Base-by-base conservation (phyloP, 2,888 invertebrate species). In the Emmelina monodactyla region DNA sequence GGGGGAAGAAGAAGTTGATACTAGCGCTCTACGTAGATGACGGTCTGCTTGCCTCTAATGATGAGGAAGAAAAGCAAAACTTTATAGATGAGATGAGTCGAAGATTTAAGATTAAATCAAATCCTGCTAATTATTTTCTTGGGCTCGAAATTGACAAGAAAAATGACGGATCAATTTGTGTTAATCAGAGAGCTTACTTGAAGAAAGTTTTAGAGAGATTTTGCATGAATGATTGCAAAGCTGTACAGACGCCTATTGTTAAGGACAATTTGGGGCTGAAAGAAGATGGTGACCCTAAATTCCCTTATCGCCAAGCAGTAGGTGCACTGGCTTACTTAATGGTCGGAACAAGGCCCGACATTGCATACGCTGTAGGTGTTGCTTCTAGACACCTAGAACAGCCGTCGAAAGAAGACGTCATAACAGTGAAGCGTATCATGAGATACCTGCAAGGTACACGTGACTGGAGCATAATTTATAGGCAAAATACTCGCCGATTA, bases 1-100 rank as follows among this genome's bases (percentile, higher is more conserved):
- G n/a, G 7, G 11, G n/a, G n/a, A 14, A 14, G 3, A 16, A 15
- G 7, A 33, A 33, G 28, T 4, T 33, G 2, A 28, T 33, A 16
- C 6, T 33, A n/a, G 33, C 28, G 2, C 28, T 33, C 2, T 28
- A 33, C 16, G 33, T 33, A n/a, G 33, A 33, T 15, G 33, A 28
- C 12, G 28, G 28, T n/a, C 15, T 33, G 10, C 11, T 33, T 10
- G 33, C 33, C 13, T n/a, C 11, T 10, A 2, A 25, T 6, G 3
- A 28, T 14, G 15, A 14, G 15, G 7, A 33, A n/a, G 28, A 28
- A 13, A 13, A 13, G 14, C 28, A 33, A 10, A 16, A 33, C 10
- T 28, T 33, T 11, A 11, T 33, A 3, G 15, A 10, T 2, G 33
- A 33, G 16, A 9, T 33, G 2, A 25, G 22, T 28, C 14, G n/a